Evolutionary conservation across 1,140 invertebrate species (phyloP).

Genomic region (Hesperophylax magnus): DNA sequence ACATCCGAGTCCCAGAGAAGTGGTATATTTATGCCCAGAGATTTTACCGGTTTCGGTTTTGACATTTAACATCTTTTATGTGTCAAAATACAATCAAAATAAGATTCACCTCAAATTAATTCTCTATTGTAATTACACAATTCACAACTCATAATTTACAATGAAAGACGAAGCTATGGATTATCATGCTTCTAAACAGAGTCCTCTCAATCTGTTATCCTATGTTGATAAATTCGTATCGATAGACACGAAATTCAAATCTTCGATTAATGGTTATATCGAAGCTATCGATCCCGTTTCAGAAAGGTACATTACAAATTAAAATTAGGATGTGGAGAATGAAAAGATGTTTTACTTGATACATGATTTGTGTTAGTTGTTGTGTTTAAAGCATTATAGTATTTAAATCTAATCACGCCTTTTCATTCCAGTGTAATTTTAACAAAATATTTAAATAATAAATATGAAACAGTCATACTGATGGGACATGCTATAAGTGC

Average conservation of each 20-base stretch:
- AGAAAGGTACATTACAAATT: slow-evolving; percentile 43
- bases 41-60: too few species aligned
- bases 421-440: slow-evolving; percentile 48
- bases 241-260: slow-evolving; percentile 37
- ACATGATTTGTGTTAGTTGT: background rate
- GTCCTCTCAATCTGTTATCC: slow-evolving; percentile 27
- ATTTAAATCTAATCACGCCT: background rate
- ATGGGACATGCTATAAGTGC: slow-evolving; percentile 43
- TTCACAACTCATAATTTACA: background rate
- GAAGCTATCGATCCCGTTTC: slow-evolving; percentile 53
- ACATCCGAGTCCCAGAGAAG: too few species aligned
- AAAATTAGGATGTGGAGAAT: background rate
- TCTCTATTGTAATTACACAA: too few species aligned
- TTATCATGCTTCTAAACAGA: slow-evolving; percentile 17
- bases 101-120: too few species aligned
- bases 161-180: slow-evolving; percentile 11
- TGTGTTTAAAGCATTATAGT: background rate
- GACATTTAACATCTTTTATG: too few species aligned
- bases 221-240: slow-evolving; percentile 42
- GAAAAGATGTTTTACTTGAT: background rate
- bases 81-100: too few species aligned
- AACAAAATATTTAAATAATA: slow-evolving; percentile 23
- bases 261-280: slow-evolving; percentile 40
- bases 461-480: slow-evolving; percentile 24
- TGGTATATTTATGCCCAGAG: too few species aligned